A percentile compares a stretch with the other conserved stretches of the same genome.
phyloP scores from a whole-genome alignment of 2,888 invertebrate genomes.

The Xestia ashworthii region DNA sequence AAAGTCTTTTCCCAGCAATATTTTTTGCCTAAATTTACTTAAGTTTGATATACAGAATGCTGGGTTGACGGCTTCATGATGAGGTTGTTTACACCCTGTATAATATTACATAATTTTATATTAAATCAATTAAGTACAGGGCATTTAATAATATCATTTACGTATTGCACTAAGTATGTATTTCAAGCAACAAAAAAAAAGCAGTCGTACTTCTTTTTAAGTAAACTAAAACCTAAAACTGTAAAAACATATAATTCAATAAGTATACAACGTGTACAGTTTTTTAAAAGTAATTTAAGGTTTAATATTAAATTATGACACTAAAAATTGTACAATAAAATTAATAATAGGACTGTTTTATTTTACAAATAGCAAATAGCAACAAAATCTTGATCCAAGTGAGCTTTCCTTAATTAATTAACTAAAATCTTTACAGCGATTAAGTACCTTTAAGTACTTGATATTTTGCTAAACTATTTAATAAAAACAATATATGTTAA shows the following conservation, averaged over 20 bases:
- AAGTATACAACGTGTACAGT: slow-evolving; percentile 3
- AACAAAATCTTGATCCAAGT: slow-evolving; percentile 40
- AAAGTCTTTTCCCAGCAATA: no score
- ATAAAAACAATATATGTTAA: background rate
- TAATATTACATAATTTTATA: background rate
- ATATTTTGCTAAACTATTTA: slow-evolving; percentile 25
- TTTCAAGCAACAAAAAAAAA: background rate
- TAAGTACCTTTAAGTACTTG: slow-evolving; percentile 61
- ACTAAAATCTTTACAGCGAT: slow-evolving; percentile 36
- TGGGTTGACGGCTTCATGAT: no score
- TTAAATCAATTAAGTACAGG: slow-evolving; percentile 4
- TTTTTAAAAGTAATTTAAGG: slow-evolving; percentile 31
- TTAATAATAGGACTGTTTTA: slow-evolving; percentile 20
- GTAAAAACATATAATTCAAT: slow-evolving; percentile 5
- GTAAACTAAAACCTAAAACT: background rate
- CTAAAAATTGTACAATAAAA: slow-evolving; percentile 53
- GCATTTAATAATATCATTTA: slow-evolving; percentile 5
- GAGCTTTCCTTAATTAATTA: slow-evolving; percentile 42
- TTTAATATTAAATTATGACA: slow-evolving; percentile 54
- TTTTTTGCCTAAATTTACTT: no score
- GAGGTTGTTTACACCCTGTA: no score
- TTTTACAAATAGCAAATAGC: slow-evolving; percentile 13
- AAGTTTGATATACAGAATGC: no score
- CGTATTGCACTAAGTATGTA: background rate
- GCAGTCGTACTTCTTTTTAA: background rate